Conservation (phyloP, 1,140 invertebrate genomes). For the Drosophila novamexicana region DNA sequence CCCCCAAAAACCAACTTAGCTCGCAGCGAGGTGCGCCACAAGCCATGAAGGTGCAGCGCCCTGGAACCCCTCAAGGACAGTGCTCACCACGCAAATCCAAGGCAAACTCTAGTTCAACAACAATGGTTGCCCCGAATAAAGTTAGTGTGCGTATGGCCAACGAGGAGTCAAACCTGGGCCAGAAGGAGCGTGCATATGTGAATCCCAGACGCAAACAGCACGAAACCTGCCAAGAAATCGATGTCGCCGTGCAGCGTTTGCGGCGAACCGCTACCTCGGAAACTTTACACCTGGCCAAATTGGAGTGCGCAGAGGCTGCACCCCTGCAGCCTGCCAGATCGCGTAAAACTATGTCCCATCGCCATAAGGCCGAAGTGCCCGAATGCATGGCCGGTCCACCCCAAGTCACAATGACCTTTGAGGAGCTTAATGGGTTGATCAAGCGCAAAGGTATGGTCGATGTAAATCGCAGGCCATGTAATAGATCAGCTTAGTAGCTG, state of each 20-base stretch:
- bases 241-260: conserved; percentile 36
- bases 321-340: conserved; percentile 26
- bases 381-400: conserved; percentile 26
- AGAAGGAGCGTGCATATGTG: background rate
- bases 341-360: conserved; percentile 6
- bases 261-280: conserved; percentile 23
- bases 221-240: conserved; percentile 41
- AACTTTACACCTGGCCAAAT: conserved; percentile 39
- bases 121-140: conserved; percentile 36
- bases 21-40: conserved; percentile 7
- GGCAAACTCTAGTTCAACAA: background rate
- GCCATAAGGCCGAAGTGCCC: conserved; percentile 20
- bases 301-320: conserved; percentile 56
- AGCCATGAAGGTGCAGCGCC: conserved; percentile 6
- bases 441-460: conserved; percentile 58
- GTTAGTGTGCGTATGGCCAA: conserved; percentile 20
- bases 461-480: background rate
- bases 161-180: conserved; percentile 2
- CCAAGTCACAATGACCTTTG: conserved; percentile 57
- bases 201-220: conserved; percentile 30
- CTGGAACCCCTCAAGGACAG: conserved; percentile 9
- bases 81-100: background rate
- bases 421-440: conserved; percentile 63
- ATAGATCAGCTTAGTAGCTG: conserved; percentile 38
- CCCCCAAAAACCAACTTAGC: conserved; percentile 16